A percentile compares a stretch with the other conserved stretches of the same genome.
These are phyloP conservation scores for Anabacerthia variegaticeps DNA, from an alignment of 2,797 vertebrate species.

Conservation along the genomic window DNA sequence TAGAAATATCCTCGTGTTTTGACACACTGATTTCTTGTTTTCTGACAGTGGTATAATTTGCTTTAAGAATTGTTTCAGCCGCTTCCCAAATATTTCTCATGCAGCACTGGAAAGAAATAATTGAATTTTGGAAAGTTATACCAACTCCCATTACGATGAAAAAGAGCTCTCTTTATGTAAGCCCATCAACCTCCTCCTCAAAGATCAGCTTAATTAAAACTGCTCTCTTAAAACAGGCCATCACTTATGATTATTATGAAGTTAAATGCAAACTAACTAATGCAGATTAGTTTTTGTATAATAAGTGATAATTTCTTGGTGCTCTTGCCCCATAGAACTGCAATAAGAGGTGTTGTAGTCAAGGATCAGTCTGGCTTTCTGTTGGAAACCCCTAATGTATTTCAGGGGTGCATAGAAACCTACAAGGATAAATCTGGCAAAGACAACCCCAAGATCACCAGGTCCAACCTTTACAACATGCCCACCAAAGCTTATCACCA, in stretches of 20 bases:
- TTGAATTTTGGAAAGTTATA: constrained; percentile 58
- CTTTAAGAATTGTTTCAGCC: constrained; percentile 74
- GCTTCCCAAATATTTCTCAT: constrained; percentile 63
- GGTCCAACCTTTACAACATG: rapidly evolving
- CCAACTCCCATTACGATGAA: constrained; percentile 9
- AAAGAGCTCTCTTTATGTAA: constrained; percentile 12
- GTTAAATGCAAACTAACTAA: not conserved
- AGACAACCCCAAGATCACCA: not conserved
- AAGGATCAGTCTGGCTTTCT: constrained; percentile 5
- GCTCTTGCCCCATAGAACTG: not conserved
- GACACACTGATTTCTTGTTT: constrained; percentile 74
- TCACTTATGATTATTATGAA: constrained; percentile 6
- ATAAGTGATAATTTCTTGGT: not conserved
- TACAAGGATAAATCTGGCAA: not conserved
- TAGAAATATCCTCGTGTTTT: constrained; percentile 71
- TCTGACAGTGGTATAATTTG: constrained; percentile 76
- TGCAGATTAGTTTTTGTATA: constrained; percentile 27
- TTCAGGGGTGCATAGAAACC: not conserved
- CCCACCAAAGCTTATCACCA: not conserved
- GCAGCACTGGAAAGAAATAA: constrained; percentile 37
- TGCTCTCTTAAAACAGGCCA: constrained; percentile 17
- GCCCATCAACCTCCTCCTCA: constrained; percentile 37
- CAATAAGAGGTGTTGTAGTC: not conserved
- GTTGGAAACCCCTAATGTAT: not conserved
- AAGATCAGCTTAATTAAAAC: constrained; percentile 68